Conservation (phyloP, 2,113 vertebrate species). For the Antechinus stuartii region DNA sequence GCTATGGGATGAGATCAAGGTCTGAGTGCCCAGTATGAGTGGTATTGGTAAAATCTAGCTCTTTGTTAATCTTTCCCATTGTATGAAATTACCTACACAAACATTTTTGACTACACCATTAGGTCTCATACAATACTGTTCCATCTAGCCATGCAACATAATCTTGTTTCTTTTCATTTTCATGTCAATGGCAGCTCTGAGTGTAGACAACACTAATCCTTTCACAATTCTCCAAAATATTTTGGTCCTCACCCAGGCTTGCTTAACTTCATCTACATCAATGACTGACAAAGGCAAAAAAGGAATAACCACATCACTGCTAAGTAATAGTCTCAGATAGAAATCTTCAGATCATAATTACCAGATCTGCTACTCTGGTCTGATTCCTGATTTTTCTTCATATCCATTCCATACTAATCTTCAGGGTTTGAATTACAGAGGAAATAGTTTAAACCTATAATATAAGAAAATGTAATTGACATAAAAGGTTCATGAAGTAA, state of each 20-base stretch:
- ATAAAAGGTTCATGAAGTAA: neutral
- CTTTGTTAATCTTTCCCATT: neutral
- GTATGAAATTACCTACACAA: neutral
- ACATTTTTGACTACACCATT: neutral
- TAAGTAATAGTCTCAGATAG: neutral
- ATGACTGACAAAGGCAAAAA: neutral
- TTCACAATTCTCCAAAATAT: neutral
- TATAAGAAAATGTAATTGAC: neutral
- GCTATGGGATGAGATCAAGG: neutral
- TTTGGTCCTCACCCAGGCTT: neutral
- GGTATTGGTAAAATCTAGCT: neutral
- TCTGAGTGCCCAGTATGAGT: neutral
- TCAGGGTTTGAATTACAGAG: neutral
- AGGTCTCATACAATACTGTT: neutral
- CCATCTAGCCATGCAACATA: neutral
- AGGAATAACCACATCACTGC: neutral
- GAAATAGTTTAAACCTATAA: neutral
- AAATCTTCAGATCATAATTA: neutral
- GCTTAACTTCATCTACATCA: neutral
- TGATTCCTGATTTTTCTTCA: neutral
- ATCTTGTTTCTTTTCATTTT: neutral
- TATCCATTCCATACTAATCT: neutral
- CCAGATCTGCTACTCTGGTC: neutral
- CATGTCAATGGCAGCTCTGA: neutral
- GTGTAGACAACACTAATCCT: neutral